Evolutionary conservation across 1,140 invertebrate species (phyloP).

Genomic region (Triops longicaudatus): DNA sequence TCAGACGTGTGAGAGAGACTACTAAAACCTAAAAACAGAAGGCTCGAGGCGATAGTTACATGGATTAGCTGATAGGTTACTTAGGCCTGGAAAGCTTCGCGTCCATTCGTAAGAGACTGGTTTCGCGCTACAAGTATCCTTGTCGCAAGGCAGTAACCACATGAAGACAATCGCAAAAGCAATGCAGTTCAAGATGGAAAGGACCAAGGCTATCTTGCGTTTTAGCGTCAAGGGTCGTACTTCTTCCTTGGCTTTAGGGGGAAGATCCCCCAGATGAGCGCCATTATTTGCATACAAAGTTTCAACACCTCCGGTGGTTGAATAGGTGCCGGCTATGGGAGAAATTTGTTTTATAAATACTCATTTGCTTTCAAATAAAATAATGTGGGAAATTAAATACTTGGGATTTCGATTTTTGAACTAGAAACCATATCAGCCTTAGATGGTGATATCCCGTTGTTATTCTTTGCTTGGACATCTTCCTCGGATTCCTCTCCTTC

Average conservation of each 20-base stretch:
- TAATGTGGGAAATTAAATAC: neutral
- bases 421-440: neutral
- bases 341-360: neutral
- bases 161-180: slow-evolving; percentile 14
- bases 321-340: neutral
- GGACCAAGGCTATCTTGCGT: slow-evolving; percentile 12
- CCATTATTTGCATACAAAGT: neutral
- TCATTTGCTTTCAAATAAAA: neutral
- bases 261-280: neutral
- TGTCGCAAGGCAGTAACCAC: slow-evolving; percentile 21
- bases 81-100: neutral
- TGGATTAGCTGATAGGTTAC: neutral
- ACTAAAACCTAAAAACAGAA: neutral
- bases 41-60: neutral
- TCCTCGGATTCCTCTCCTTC: slow-evolving; percentile 20
- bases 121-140: slow-evolving; percentile 8
- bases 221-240: neutral
- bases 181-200: slow-evolving; percentile 20
- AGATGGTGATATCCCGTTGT: neutral
- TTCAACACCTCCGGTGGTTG: neutral
- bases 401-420: neutral
- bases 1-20: neutral
- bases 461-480: neutral
- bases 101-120: neutral
- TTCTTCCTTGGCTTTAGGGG: neutral